Evolutionary conservation across 2,113 vertebrate genomes (phyloP).

Genomic region (Camarhynchus parvulus): DNA sequence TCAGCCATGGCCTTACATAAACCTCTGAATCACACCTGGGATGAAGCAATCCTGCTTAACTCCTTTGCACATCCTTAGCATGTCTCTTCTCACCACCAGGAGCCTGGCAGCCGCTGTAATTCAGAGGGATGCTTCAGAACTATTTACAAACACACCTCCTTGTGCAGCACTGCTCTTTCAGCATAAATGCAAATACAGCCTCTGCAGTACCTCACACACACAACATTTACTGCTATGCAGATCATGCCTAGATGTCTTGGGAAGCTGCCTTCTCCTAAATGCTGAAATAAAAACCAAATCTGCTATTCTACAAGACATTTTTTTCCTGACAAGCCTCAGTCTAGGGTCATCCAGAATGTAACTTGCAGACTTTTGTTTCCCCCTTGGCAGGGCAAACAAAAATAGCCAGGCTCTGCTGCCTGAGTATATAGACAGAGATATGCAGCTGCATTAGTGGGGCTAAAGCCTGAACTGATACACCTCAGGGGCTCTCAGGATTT

Average conservation of each 20-base stretch:
- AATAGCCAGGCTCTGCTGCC: not conserved
- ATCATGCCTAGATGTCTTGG: not conserved
- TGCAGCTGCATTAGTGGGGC: not conserved
- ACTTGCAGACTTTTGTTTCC: not conserved
- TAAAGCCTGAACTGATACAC: not conserved
- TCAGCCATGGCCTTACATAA: not conserved
- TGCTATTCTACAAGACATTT: not conserved
- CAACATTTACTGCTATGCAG: not conserved
- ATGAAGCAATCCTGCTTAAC: not conserved
- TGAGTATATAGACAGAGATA: not conserved
- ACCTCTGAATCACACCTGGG: slow-evolving; percentile 26
- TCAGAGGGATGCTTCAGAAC: not conserved
- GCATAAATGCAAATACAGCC: slow-evolving; percentile 44
- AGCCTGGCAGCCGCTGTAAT: not conserved
- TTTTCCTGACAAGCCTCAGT: not conserved
- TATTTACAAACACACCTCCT: slow-evolving; percentile 33
- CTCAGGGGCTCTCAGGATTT: not conserved
- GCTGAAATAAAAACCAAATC: not conserved
- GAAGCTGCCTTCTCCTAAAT: not conserved
- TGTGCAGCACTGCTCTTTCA: not conserved
- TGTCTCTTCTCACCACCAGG: not conserved
- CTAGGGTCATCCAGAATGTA: not conserved
- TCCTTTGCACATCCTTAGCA: slow-evolving; percentile 9
- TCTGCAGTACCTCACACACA: slow-evolving; percentile 6
- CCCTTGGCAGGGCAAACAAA: not conserved